Evolutionary conservation across 2,113 vertebrate species (phyloP), one percentile per base, ranked within the genome.

Genomic region (Microcebus tavaratra): DNA sequence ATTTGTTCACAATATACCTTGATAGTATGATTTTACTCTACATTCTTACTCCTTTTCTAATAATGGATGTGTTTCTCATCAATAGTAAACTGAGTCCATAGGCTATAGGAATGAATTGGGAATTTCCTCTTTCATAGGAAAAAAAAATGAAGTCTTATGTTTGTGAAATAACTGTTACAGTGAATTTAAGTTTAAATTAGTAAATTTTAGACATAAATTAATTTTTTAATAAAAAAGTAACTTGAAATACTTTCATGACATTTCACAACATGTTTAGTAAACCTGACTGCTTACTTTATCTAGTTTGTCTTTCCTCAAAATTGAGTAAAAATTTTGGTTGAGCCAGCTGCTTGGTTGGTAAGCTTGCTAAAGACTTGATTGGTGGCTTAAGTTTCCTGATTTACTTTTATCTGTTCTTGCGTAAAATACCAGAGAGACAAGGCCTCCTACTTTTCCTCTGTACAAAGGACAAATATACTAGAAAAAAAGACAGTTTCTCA

Each of bases 401-500:
- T 90, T 87, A 82, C 67, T 95, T 45, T 95, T 88, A 55, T 53
- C 87, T 94, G 39, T 94, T 50, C 53, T 73, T 95, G 20, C 80
- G 68, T 53, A 96, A 95, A 91, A 67, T 94, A 82, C 61, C 61
- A 97, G 89, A 86, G 53, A 85, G 25, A 27, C 79, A 68, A 90
- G 61, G 65, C 55, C 72, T 93, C 78, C 84, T 97, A 95, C 67
- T 3, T 5, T 96, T 95, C 87, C 79, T 63, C 75, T 72, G 2
- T 53, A 83, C 50, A 96, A 34, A 63, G 93, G 96, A 36, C 13
- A 91, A 90, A 97, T 94, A 50, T 75, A 89, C 8, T 48, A 48
- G 48, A 70, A 96, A 97, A 97, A 61, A 97, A 76, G 31, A 82
- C 0, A 59, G 53, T 91, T 94, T 76, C 90, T 72, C 78, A 89